Evolutionary conservation across 2,113 vertebrate genomes (phyloP).

Genomic region (Pantherophis guttatus): DNA sequence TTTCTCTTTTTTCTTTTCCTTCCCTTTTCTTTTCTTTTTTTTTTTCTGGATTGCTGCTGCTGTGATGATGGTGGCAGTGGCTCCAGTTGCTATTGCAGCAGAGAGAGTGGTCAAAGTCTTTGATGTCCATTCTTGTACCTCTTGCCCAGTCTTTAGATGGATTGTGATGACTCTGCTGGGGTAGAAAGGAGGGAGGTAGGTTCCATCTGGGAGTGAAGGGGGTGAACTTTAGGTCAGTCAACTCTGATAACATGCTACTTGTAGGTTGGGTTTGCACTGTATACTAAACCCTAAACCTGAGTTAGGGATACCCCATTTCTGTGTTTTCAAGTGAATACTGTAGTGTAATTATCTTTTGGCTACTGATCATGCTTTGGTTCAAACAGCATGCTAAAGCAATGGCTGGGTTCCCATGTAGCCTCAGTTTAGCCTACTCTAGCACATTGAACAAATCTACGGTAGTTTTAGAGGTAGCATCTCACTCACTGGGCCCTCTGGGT

Average conservation of each 20-base stretch:
- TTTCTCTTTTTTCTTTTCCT: neutral
- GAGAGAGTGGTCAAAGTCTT: neutral
- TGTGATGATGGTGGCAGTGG: neutral
- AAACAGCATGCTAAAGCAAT: neutral
- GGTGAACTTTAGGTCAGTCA: neutral
- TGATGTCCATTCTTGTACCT: neutral
- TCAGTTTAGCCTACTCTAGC: neutral
- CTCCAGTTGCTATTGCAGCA: neutral
- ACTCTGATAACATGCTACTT: neutral
- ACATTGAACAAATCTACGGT: neutral
- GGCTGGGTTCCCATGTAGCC: neutral
- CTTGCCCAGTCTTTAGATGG: neutral
- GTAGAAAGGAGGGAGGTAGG: neutral
- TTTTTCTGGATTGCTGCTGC: neutral
- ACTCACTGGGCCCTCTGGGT: neutral
- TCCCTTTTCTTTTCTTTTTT: neutral
- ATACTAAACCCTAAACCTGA: neutral
- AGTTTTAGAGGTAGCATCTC: neutral
- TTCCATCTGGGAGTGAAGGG: neutral
- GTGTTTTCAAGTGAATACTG: neutral
- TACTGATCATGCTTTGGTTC: neutral
- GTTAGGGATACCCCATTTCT: neutral
- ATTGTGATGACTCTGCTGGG: neutral
- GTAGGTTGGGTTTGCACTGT: neutral
- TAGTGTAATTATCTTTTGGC: neutral